Evolutionary conservation across 2,797 vertebrate species (phyloP).

Genomic region (Brachyalestes nurse): DNA sequence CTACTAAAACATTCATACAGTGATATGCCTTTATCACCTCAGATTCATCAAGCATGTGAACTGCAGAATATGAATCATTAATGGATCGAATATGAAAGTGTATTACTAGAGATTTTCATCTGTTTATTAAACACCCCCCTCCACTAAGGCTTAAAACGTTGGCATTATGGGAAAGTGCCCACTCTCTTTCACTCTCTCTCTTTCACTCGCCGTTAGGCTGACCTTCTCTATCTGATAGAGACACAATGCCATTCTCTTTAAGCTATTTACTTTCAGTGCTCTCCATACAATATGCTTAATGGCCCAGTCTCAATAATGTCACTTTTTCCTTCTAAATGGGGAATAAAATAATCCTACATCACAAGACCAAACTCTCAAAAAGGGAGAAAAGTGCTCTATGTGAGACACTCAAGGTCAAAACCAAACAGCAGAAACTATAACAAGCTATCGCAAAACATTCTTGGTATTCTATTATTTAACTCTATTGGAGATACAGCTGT

Average conservation of each 20-base stretch:
- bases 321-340: slow-evolving; percentile 66
- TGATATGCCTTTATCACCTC: not conserved
- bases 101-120: slow-evolving; percentile 23
- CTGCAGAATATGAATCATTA: not conserved
- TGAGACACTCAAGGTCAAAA: too few relatives aligned
- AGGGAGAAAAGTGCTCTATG: too few relatives aligned
- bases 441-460: too few relatives aligned
- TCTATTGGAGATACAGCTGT: not conserved
- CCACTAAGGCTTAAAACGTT: slow-evolving; percentile 27
- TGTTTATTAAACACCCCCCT: slow-evolving; percentile 37
- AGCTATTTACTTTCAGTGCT: slow-evolving; percentile 36
- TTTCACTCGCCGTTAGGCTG: slow-evolving; percentile 45
- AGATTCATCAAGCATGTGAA: not conserved
- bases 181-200: not conserved
- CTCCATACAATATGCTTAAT: slow-evolving; percentile 75
- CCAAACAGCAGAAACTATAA: not conserved
- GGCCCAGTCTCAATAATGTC: slow-evolving; percentile 73
- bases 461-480: not conserved
- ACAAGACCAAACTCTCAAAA: too few relatives aligned
- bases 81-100: slow-evolving; percentile 24
- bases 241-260: slow-evolving; percentile 42
- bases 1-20: not conserved
- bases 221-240: slow-evolving; percentile 52
- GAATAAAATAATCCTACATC: slow-evolving; percentile 43
- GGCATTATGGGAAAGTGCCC: slow-evolving; percentile 3